Conservation (phyloP, 1,140 invertebrate species). For the Glossosoma conforme region DNA sequence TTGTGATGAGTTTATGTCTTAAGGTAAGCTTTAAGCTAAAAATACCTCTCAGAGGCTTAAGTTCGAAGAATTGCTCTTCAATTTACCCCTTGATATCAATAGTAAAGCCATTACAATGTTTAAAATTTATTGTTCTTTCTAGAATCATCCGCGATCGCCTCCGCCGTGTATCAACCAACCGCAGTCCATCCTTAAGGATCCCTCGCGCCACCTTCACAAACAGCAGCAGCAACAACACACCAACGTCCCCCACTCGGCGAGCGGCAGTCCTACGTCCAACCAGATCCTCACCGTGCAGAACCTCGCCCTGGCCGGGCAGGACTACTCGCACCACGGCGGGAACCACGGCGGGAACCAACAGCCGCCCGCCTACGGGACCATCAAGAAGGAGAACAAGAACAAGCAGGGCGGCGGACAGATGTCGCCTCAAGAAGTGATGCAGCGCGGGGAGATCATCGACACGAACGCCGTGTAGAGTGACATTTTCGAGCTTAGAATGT, state of each 20-base stretch:
- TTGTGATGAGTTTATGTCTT: too few species aligned
- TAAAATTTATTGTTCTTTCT: constrained; percentile 9
- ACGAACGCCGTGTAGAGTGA: constrained; percentile 27
- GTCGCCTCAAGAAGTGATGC: too few species aligned
- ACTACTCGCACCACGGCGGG: constrained; percentile 26
- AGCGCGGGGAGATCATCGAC: constrained; percentile 18
- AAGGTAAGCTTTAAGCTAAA: too few species aligned
- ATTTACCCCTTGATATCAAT: too few species aligned
- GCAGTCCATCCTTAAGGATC: constrained; percentile 57
- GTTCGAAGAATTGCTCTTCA: too few species aligned
- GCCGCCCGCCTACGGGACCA: constrained; percentile 47
- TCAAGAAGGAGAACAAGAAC: constrained; percentile 48
- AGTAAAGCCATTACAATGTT: not conserved
- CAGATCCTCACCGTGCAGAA: constrained; percentile 50
- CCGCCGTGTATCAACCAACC: constrained; percentile 48
- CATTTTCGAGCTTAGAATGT: not conserved
- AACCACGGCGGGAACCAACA: constrained; percentile 33
- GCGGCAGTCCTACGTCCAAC: too few species aligned
- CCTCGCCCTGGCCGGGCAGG: constrained; percentile 33
- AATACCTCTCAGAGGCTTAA: too few species aligned
- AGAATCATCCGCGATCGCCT: constrained; percentile 31
- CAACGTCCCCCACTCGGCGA: constrained; percentile 43
- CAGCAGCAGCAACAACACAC: constrained; percentile 47
- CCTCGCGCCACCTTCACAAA: constrained; percentile 53
- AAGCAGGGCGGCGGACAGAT: constrained; percentile 26